phyloP scores from a whole-genome alignment of 2,888 invertebrate genomes.

The Cerastoderma edule region DNA sequence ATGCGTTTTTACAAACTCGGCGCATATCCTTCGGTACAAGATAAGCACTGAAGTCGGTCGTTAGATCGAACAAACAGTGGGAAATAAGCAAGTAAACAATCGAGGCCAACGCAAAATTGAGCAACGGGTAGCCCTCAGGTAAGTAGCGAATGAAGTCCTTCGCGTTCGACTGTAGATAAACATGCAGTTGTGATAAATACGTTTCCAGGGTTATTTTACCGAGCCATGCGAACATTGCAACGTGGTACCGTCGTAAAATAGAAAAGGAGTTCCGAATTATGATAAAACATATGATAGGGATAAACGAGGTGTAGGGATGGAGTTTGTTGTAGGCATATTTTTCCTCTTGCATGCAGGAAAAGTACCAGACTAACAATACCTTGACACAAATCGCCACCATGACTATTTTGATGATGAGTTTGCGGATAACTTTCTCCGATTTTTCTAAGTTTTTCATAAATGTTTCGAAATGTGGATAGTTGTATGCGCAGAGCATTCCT shows the following conservation, averaged over 20 bases:
- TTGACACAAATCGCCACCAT: conserved; percentile 39
- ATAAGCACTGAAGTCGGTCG: conserved; percentile 69
- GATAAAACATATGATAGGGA: conserved; percentile 71
- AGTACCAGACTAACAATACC: conserved; percentile 60
- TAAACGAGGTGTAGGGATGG: conserved; percentile 72
- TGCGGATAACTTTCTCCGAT: conserved; percentile 37
- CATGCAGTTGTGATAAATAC: conserved; percentile 76
- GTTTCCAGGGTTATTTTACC: conserved; percentile 79
- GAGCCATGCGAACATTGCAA: conserved; percentile 70
- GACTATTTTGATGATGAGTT: conserved; percentile 16
- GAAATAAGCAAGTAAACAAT: conserved; percentile 72
- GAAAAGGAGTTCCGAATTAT: conserved; percentile 71
- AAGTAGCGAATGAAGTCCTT: conserved; percentile 72
- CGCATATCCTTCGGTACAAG: conserved; percentile 67
- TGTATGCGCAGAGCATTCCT: conserved; percentile 78
- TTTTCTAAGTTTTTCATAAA: conserved; percentile 66
- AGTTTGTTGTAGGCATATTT: conserved; percentile 68
- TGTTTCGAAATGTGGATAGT: conserved; percentile 74
- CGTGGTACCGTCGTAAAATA: conserved; percentile 63
- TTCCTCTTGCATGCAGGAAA: conserved; percentile 57
- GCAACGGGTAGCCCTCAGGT: conserved; percentile 64
- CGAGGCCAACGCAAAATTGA: conserved; percentile 73
- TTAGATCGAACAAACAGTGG: conserved; percentile 68
- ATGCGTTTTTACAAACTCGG: conserved; percentile 32
- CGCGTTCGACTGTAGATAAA: conserved; percentile 77